Percentiles rank a stretch among this genome's conserved stretches.
phyloP scores from a whole-genome alignment of 2,888 invertebrate species.

The Cephus runcator region DNA sequence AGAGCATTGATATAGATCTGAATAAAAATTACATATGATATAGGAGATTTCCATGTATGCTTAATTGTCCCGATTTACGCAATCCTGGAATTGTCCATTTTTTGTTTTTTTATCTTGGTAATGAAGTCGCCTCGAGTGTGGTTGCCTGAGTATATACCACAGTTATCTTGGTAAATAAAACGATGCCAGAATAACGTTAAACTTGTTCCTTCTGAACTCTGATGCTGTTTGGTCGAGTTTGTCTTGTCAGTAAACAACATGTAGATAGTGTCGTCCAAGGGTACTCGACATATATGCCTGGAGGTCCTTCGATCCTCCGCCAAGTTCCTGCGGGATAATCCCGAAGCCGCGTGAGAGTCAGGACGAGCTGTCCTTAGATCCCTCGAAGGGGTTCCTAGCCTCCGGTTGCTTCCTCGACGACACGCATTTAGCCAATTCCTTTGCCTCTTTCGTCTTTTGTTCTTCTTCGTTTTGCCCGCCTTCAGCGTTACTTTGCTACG shows the following conservation, averaged over 20 bases:
- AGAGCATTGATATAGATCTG: no score
- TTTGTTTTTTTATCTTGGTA: no score
- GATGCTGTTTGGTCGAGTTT: slow-evolving; percentile 16
- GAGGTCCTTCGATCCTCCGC: slow-evolving; percentile 1
- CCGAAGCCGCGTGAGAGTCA: slow-evolving; percentile 37
- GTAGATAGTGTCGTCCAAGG: neutral
- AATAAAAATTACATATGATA: no score
- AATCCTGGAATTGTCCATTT: no score
- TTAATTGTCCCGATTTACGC: no score
- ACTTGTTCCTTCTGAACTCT: neutral
- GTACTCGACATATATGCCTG: slow-evolving; percentile 8
- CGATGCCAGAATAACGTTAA: neutral
- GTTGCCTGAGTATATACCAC: neutral
- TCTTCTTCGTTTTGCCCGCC: neutral
- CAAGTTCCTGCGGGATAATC: slow-evolving; percentile 35
- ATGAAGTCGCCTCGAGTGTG: no score
- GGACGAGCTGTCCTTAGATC: slow-evolving; percentile 14
- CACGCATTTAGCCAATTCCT: slow-evolving; percentile 15
- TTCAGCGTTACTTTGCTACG: neutral
- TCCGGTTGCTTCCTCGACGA: neutral
- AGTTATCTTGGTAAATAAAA: neutral
- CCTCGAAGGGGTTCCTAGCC: neutral
- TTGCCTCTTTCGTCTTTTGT: neutral
- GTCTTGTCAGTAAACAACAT: slow-evolving; percentile 22
- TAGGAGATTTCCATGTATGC: no score